Base-by-base conservation (phyloP, 2,113 vertebrate genomes). In the Myanophis thanlyinensis region DNA sequence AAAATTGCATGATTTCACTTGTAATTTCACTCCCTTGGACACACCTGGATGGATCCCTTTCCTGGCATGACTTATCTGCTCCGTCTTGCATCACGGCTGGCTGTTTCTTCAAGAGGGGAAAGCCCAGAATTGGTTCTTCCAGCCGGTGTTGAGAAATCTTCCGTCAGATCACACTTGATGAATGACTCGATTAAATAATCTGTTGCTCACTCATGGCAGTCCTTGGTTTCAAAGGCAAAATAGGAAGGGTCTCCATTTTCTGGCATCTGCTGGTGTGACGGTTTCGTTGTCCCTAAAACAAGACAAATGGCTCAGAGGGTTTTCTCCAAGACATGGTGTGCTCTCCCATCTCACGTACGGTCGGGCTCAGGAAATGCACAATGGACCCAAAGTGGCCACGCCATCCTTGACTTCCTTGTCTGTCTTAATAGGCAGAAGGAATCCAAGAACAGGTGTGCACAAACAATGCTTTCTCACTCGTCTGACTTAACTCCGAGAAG, bases 221-320 rank as follows among this genome's bases (percentile, higher is more conserved):
- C 0, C 1, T 27, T 80, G 85, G 22, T 91, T 94, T 87, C 10
- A 22, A 89, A 94, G 25, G 67, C 49, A 35, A 73, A 88, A 91
- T 10, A 22, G 22, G 85, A 89, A 56, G 48, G 23, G 13, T n/a
- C 15, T 10, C 2, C 30, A 90, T 62, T 94, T 94, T 91, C 12
- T 15, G 93, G 85, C 92, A 91, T 93, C 44, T 90, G 13, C 52
- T 90, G 92, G 89, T 85, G 47, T 52, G 40, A 84, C 15, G 84
- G 48, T 93, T 95, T 90, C 93, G 92, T 95, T 96, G 93, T 92
- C 85, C 49, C 46, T 87, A 52, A 48, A 85, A 40, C 9, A 44
- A 59, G 90, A 93, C 23, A 23, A 30, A 59, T 94, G 88, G 90
- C 59, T 80, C 35, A 49, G 30, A 7, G n/a, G n/a, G n/a, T n/a